Evolutionary conservation across 2,797 vertebrate genomes (phyloP).

Genomic region (Gambusia yucatana): DNA sequence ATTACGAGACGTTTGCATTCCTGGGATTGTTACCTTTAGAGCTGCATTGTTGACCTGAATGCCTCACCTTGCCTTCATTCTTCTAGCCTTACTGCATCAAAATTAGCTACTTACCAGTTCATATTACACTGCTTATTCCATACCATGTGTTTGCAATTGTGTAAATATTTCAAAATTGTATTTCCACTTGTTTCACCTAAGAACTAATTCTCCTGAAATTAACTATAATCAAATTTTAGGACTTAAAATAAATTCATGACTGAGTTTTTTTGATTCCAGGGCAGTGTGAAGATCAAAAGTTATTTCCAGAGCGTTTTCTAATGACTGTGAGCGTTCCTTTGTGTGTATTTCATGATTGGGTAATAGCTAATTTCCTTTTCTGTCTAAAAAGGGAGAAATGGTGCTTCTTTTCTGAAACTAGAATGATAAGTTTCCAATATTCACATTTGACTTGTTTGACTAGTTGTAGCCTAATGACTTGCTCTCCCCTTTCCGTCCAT

Average conservation of each 20-base stretch:
- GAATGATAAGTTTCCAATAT: conserved; percentile 67
- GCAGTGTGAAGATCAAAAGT: conserved; percentile 29
- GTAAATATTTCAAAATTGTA: conserved; percentile 28
- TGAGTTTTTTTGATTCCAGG: conserved; percentile 30
- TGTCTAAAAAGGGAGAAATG: conserved; percentile 81
- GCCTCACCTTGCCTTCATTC: conserved; percentile 7
- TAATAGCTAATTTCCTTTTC: conserved; percentile 63
- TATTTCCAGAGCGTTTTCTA: conserved; percentile 39
- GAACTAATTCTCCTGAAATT: conserved; percentile 21
- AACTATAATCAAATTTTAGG: conserved; percentile 5
- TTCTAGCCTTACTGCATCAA: conserved; percentile 20
- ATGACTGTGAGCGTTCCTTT: conserved; percentile 41
- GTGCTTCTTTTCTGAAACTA: conserved; percentile 75
- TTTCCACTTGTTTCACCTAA: conserved; percentile 17
- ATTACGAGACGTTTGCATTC: conserved; percentile 27
- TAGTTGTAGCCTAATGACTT: conserved; percentile 75
- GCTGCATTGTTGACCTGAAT: conserved; percentile 20
- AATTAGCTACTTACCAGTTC: conserved; percentile 6
- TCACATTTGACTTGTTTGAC: conserved; percentile 70
- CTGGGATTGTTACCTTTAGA: conserved; percentile 34
- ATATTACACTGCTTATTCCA: conserved; percentile 13
- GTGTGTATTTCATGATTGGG: conserved; percentile 46
- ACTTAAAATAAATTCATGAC: conserved; percentile 2
- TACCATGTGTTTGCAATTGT: conserved; percentile 10
- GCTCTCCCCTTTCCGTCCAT: conserved; percentile 71